Percentiles rank a stretch among this genome's conserved stretches.
Conservation (phyloP, 2,113 vertebrate species). For the Cinclus mexicanus region DNA sequence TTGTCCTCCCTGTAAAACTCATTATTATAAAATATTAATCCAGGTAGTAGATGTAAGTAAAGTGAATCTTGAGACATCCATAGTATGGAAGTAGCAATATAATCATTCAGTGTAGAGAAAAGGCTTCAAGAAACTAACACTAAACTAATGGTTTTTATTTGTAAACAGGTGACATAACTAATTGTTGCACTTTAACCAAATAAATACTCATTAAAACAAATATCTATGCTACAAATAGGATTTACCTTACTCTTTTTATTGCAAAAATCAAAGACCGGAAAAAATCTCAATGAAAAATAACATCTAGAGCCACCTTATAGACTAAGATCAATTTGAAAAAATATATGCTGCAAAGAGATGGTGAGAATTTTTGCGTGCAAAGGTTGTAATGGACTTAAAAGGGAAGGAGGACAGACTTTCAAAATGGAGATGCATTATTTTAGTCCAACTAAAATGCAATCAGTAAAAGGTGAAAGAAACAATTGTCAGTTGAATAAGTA, state of each 20-base stretch:
- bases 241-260: conserved; percentile 29
- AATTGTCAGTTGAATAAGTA: conserved; percentile 48
- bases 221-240: conserved; percentile 38
- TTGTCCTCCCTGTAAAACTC: neutral
- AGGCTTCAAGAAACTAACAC: conserved; percentile 35
- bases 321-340: neutral
- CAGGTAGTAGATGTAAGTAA: neutral
- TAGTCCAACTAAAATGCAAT: neutral
- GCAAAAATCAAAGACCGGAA: neutral
- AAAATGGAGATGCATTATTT: neutral
- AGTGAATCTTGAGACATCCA: neutral
- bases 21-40: neutral
- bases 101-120: conserved; percentile 43
- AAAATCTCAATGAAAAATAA: neutral
- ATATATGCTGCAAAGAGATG: neutral
- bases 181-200: conserved; percentile 23
- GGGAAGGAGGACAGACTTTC: neutral
- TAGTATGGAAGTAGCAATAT: neutral
- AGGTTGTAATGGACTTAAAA: neutral
- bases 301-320: neutral
- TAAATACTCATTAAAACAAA: conserved; percentile 60
- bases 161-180: conserved; percentile 56
- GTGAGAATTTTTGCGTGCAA: neutral
- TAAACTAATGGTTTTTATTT: conserved; percentile 59
- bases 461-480: conserved; percentile 56